Evolutionary conservation across 2,113 vertebrate species (phyloP).

Genomic region (Atractosteus spatula): DNA sequence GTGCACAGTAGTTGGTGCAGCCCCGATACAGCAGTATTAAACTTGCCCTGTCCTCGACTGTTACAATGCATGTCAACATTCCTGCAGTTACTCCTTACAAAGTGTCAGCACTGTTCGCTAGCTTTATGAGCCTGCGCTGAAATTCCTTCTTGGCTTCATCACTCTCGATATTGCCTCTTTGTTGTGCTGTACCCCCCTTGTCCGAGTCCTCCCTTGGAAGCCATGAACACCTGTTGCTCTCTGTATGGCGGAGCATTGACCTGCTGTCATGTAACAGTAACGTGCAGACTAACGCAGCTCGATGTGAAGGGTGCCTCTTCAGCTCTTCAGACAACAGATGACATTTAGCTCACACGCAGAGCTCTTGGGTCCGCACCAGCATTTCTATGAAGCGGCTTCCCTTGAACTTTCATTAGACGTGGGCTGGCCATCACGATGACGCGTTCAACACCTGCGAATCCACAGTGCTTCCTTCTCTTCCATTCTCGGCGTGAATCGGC

Average conservation of each 20-base stretch:
- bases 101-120: too few species aligned
- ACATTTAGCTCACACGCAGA: not conserved
- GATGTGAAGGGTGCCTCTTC: not conserved
- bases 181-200: not conserved
- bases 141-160: not conserved
- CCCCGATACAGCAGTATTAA: too few species aligned
- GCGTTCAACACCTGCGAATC: not conserved
- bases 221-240: not conserved
- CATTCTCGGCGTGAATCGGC: not conserved
- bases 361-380: not conserved
- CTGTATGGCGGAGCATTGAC: not conserved
- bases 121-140: too few species aligned
- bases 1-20: too few species aligned
- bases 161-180: not conserved
- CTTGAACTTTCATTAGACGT: not conserved
- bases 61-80: too few species aligned
- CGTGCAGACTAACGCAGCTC: not conserved
- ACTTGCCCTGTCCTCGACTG: too few species aligned
- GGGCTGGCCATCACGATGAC: not conserved
- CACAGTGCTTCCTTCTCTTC: not conserved
- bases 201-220: not conserved
- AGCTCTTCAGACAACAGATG: conserved; percentile 1
- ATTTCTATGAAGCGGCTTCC: not conserved
- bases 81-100: too few species aligned
- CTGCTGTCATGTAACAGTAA: not conserved